Evolutionary conservation across 2,888 invertebrate species (phyloP), one percentile per base, ranked within the genome.

Genomic region (Zootermopsis nevadensis): DNA sequence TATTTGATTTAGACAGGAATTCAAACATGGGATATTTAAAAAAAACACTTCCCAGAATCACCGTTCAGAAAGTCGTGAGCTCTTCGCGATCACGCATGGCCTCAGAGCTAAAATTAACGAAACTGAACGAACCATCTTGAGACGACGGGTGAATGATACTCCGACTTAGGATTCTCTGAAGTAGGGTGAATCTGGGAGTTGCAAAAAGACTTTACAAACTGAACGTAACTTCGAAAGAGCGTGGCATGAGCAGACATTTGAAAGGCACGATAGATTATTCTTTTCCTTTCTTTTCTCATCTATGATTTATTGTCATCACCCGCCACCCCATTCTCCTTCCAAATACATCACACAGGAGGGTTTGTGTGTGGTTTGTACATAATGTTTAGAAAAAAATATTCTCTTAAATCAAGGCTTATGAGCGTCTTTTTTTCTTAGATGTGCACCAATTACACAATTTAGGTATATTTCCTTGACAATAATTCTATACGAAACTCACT

Each of bases 291-390:
- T 60, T 7, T 27, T 27, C 60, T 4, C 27, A 60, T 60, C 60
- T 60, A 27, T 60, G 60, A 60, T 60, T 60, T 60, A 60, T 60
- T 60, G 60, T 60, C 27, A 27, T 60, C 60, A 60, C 15, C 60
- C 60, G n/a, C 60, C n/a, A 10, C 60, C 7, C n/a, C 15, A n/a
- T 10, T 60, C 60, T 60, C 60, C 6, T 60, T 60, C 60, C 60
- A 27, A n/a, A 60, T 60, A 60, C 27, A 60, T 60, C 60, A 60
- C 4, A 60, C n/a, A n/a, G 60, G 60, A 60, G 60, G 60, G 60
- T 3, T 2, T 60, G 60, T 60, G 60, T 7, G 27, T 15, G 60
- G 10, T 27, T 60, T 12, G 60, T 7, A 15, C n/a, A 27, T 60
- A 60, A 27, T 12, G 60, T 27, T 60, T 6, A n/a, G 60, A n/a